phyloP scores from a whole-genome alignment of 2,888 invertebrate species.

The Hirtodrosophila cameraria region DNA sequence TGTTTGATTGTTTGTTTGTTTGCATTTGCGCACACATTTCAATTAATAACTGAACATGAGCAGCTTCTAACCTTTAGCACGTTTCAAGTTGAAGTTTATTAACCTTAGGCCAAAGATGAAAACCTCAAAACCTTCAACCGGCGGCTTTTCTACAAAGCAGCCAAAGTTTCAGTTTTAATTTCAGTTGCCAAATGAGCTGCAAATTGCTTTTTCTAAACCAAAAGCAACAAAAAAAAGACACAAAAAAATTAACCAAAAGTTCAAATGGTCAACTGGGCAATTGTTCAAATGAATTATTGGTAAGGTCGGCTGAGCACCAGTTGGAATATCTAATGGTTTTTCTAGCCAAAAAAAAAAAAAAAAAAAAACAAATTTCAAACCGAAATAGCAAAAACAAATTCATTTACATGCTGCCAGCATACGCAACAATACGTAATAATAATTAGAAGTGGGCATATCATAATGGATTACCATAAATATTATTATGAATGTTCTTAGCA shows the following conservation, averaged over 20 bases:
- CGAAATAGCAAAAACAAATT: slow-evolving; percentile 27
- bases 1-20: slow-evolving; percentile 14
- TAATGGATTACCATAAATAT: slow-evolving; percentile 54
- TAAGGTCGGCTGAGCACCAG: slow-evolving; percentile 25
- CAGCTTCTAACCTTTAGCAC: slow-evolving; percentile 46
- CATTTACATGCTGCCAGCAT: slow-evolving; percentile 48
- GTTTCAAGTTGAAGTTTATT: slow-evolving; percentile 74
- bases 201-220: slow-evolving; percentile 26
- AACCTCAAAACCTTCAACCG: slow-evolving; percentile 49
- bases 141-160: slow-evolving; percentile 28
- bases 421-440: slow-evolving; percentile 19
- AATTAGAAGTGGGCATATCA: slow-evolving; percentile 24
- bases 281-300: slow-evolving; percentile 31
- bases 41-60: slow-evolving; percentile 57
- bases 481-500: slow-evolving; percentile 39
- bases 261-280: slow-evolving; percentile 46
- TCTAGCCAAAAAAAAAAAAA: too few relatives aligned
- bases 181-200: slow-evolving; percentile 21
- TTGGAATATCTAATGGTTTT: slow-evolving; percentile 29
- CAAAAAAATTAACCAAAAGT: slow-evolving; percentile 51
- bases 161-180: slow-evolving; percentile 38
- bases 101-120: slow-evolving; percentile 62
- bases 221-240: too few relatives aligned
- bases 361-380: slow-evolving; percentile 13
- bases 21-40: slow-evolving; percentile 35